Evolutionary conservation across 2,888 invertebrate species (phyloP), one percentile per base, ranked within the genome.

Genomic region (Eubasilissa splendida): DNA sequence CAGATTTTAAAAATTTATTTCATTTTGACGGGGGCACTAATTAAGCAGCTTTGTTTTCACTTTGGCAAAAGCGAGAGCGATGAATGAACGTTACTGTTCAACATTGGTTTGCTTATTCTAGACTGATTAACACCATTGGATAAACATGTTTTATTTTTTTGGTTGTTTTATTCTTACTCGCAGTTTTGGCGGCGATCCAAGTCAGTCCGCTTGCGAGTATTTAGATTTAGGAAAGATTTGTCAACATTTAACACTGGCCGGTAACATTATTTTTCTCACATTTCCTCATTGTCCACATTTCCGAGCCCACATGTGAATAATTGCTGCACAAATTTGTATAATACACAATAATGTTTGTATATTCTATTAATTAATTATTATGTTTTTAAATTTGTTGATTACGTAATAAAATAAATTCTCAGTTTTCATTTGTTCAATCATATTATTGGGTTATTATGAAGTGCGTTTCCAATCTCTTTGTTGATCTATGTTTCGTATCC

Each of bases 201-300:
- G 22, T 70, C 70, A 22, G 14, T 22, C 50, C 53, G 70, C 52
- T 50, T 52, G 22, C 53, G 22, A 53, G 53, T 54, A 54, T 70
- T 70, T 70, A 70, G 70, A 31, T 70, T 70, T 22, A n/a, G 70
- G 70, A 70, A 31, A 54, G 33, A 54, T 70, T 70, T 70, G 70
- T 70, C n/a, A 1, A 53, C 70, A 11, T 54, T 58, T 58, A n/a
- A 58, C n/a, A n/a, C 58, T 58, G 58, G 58, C 11, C n/a, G 12
- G 58, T 58, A 11, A 31, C 53, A 70, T 54, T 70, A 70, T 4
- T 54, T 70, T 70, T 70, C 52, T 70, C 68, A 11, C 68, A 68
- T 68, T n/a, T 11, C 68, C n/a, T 9, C 8, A 50, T 50, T 14
- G 50, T 42, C 50, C 50, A 10, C 50, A 50, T 50, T 42, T 42